These are phyloP conservation scores for Himantopus leucocephalus DNA, from an alignment of 2,113 vertebrate species.

Conservation along the genomic window DNA sequence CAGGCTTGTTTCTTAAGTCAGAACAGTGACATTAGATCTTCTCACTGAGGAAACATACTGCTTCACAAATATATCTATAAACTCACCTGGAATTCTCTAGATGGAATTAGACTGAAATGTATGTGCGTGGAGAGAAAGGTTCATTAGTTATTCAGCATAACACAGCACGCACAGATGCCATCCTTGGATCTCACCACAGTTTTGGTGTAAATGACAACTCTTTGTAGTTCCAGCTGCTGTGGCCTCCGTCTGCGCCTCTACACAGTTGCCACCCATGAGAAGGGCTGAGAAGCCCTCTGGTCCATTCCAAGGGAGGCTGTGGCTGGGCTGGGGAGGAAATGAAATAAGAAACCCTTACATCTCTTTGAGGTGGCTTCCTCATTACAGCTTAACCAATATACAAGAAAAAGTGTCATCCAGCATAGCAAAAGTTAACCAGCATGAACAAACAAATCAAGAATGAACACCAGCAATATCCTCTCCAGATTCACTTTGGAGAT, in stretches of 20 bases:
- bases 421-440: not conserved
- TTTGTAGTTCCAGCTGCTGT: not conserved
- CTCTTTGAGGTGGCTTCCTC: not conserved
- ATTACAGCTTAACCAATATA: not conserved
- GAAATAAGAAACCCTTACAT: not conserved
- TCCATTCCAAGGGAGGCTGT: not conserved
- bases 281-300: not conserved
- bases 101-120: not conserved
- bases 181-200: not conserved
- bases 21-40: not conserved
- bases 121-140: not conserved
- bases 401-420: not conserved
- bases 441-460: not conserved
- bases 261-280: fast-evolving
- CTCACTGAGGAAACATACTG: not conserved
- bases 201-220: not conserved
- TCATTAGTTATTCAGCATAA: not conserved
- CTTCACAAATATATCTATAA: not conserved
- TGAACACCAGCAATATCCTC: not conserved
- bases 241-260: fast-evolving
- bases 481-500: not conserved
- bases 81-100: not conserved
- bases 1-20: not conserved
- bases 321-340: not conserved
- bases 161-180: not conserved